A percentile compares a stretch with the other conserved stretches of the same genome.
These are phyloP conservation scores for Axis porcinus DNA, from an alignment of 2,113 vertebrate species.

Conservation along the genomic window DNA sequence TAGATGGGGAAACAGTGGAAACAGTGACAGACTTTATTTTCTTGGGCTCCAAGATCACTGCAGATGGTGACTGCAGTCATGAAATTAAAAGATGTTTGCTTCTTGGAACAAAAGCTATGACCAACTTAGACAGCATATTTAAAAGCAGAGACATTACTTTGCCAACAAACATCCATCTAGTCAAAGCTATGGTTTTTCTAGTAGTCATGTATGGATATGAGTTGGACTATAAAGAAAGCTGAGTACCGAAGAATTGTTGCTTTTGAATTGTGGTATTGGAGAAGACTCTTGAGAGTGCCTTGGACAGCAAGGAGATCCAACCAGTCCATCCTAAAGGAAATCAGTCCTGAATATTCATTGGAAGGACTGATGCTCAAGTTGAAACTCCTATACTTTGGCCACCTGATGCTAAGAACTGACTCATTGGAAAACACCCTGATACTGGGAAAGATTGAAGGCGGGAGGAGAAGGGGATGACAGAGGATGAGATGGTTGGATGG, in stretches of 20 bases:
- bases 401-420: neutral
- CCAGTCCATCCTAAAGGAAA: neutral
- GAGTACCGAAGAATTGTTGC: neutral
- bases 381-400: neutral
- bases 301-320: neutral
- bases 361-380: neutral
- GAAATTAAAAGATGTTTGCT: neutral
- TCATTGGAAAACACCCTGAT: neutral
- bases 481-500: neutral
- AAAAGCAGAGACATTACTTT: neutral
- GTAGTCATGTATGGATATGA: neutral
- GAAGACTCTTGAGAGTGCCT: neutral
- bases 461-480: neutral
- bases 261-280: neutral
- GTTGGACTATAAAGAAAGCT: neutral
- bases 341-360: neutral
- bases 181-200: neutral
- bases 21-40: neutral
- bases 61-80: neutral
- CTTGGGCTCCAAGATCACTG: neutral
- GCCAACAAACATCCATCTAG: neutral
- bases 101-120: neutral
- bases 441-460: neutral
- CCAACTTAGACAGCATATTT: neutral
- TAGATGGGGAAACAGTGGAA: neutral